A percentile compares a stretch with the other conserved stretches of the same genome.
These are phyloP conservation scores for Drosophila borealis DNA, from an alignment of 2,888 invertebrate genomes.

Conservation along the genomic window DNA sequence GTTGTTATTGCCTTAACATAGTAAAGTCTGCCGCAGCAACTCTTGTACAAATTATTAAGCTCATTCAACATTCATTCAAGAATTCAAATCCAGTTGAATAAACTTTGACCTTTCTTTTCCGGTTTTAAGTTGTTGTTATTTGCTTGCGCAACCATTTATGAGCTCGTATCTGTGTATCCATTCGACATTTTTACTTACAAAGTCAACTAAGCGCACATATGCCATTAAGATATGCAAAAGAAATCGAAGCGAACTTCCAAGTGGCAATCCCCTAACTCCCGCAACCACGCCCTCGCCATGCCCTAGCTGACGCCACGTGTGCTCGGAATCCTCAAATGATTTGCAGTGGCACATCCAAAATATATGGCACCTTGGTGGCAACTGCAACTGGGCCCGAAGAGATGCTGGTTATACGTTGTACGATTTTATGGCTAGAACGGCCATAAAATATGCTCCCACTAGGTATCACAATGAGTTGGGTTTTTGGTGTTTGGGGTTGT, in stretches of 20 bases:
- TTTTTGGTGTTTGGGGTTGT: not conserved
- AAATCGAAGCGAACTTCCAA: conserved; percentile 36
- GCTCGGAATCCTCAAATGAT: conserved; percentile 58
- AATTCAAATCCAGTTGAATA: conserved; percentile 15
- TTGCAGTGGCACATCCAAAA: conserved; percentile 52
- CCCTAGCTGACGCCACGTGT: conserved; percentile 36
- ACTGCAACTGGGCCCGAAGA: conserved; percentile 57
- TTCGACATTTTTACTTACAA: conserved; percentile 29
- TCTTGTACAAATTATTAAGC: not conserved
- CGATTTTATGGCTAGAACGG: conserved; percentile 51
- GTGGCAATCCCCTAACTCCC: conserved; percentile 5
- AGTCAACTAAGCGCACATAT: conserved; percentile 42
- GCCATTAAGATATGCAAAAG: conserved; percentile 55
- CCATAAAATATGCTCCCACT: conserved; percentile 65
- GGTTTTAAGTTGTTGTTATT: not conserved
- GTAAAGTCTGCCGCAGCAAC: too few relatives aligned
- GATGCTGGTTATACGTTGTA: conserved; percentile 61
- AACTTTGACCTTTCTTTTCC: conserved; percentile 30
- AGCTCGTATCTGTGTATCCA: conserved; percentile 20
- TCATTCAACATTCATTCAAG: not conserved
- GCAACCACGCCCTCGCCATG: not conserved
- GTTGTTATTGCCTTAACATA: too few relatives aligned
- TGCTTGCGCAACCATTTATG: conserved; percentile 9
- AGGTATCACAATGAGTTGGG: conserved; percentile 46
- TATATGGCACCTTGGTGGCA: conserved; percentile 64